Evolutionary conservation across 2,888 invertebrate species (phyloP), one percentile per base, ranked within the genome.

Genomic region (Xestia xanthographa): DNA sequence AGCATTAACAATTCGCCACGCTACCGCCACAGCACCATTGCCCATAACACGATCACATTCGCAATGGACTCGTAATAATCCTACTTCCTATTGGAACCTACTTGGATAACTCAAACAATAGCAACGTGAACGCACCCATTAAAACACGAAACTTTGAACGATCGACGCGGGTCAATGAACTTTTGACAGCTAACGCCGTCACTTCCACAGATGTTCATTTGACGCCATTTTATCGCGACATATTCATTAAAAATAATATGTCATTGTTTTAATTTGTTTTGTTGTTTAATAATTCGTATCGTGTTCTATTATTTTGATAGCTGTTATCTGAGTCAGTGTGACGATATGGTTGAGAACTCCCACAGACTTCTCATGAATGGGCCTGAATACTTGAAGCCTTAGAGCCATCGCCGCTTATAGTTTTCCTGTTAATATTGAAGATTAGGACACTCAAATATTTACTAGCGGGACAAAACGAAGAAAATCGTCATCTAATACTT

Each of bases 31-130:
- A 70, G 75, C 77, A 79, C 89, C 80, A 83, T 78, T 83, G 88
- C 86, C 78, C 85, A 89, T 89, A 89, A 88, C 82, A 75, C 86
- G 88, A 85, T 87, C 83, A 82, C 89, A 88, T 90, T 90, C 82
- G 90, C 88, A 87, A 88, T 88, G 89, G 90, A 83, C 86, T 85
- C 87, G 86, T 86, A 85, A 89, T 89, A 90, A 89, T 87, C 88
- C 80, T 73, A 92, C 92, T 94, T 94, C 94, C 94, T 94, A 92
- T 90, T 91, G 90, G 80, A 87, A 88, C 91, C 90, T 92, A 91
- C 91, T 93, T 93, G 88, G 91, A 93, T 95, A 93, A 91, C 94
- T 93, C 92, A 94, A 95, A 95, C 95, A 95, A 95, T 95, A 91
- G 91, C 87, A 91, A 92, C 88, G 95, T 92, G 93, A 95, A 95